phyloP scores from a whole-genome alignment of 2,113 vertebrate genomes.

The Gymnobelideus leadbeateri region DNA sequence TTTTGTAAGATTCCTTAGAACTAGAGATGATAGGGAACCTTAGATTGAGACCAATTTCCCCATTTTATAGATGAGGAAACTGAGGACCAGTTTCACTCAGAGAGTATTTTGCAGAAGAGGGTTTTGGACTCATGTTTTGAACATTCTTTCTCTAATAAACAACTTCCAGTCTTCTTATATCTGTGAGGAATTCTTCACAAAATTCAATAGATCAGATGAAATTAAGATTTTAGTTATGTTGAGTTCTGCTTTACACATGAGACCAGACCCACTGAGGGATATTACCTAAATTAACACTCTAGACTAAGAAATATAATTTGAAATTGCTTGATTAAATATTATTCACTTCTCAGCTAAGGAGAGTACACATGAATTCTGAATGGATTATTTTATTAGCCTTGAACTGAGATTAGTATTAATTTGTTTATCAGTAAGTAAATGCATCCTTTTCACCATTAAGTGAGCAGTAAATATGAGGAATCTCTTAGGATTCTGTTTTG shows the following conservation, averaged over 20 bases:
- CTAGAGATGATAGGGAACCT: background rate
- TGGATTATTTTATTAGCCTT: background rate
- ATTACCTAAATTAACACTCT: background rate
- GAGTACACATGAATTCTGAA: background rate
- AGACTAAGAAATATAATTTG: background rate
- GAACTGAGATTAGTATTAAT: background rate
- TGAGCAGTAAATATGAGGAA: background rate
- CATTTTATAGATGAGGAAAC: background rate
- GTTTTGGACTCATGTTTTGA: background rate
- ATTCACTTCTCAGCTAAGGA: background rate
- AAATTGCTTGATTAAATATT: background rate
- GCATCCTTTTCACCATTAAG: background rate
- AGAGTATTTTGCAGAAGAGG: background rate
- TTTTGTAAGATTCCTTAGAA: background rate
- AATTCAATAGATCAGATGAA: background rate
- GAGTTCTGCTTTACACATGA: background rate
- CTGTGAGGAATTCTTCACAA: background rate
- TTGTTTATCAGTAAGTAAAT: background rate
- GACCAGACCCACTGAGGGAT: background rate
- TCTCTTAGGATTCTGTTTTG: background rate
- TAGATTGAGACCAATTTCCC: background rate
- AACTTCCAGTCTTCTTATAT: background rate
- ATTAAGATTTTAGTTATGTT: background rate
- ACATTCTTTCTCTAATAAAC: background rate
- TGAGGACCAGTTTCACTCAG: background rate